phyloP scores from a whole-genome alignment of 2,888 invertebrate species.

The Meiosimyza decipiens region DNA sequence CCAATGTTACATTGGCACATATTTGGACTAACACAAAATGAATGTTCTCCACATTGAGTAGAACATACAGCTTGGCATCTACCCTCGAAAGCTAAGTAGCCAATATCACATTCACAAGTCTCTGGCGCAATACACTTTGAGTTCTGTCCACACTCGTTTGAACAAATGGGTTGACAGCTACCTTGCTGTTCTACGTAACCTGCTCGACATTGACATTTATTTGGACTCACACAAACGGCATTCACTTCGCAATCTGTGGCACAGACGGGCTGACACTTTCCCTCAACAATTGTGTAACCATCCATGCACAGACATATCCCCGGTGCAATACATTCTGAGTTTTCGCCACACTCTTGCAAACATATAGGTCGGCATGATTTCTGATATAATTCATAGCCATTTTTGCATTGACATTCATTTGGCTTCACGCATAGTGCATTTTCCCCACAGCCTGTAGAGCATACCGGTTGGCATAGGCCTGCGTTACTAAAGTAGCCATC shows the following conservation, averaged over 20 bases:
- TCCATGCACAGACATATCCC: constrained; percentile 11
- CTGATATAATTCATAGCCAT: constrained; percentile 6
- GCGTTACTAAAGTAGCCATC: constrained; percentile 10
- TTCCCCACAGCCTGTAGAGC: not conserved
- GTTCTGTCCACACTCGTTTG: too few relatives aligned
- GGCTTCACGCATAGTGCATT: constrained; percentile 16
- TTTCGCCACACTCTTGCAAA: not conserved
- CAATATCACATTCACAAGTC: not conserved
- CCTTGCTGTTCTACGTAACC: too few relatives aligned
- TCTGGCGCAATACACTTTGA: too few relatives aligned
- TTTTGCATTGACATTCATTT: constrained; percentile 20
- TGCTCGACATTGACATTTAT: too few relatives aligned
- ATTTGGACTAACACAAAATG: constrained; percentile 9
- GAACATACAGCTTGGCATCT: not conserved
- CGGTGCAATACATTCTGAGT: constrained; percentile 24
- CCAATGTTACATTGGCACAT: constrained; percentile 23
- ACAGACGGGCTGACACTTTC: constrained; percentile 5
- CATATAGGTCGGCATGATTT: constrained; percentile 19
- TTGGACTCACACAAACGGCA: not conserved
- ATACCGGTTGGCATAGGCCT: not conserved
- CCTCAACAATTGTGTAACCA: constrained; percentile 9
- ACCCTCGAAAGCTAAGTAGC: not conserved
- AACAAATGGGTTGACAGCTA: too few relatives aligned
- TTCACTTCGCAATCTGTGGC: not conserved
- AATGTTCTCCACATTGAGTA: not conserved